Evolutionary conservation across 1,140 invertebrate species (phyloP).

Genomic region (Ptiloglossa arizonensis): DNA sequence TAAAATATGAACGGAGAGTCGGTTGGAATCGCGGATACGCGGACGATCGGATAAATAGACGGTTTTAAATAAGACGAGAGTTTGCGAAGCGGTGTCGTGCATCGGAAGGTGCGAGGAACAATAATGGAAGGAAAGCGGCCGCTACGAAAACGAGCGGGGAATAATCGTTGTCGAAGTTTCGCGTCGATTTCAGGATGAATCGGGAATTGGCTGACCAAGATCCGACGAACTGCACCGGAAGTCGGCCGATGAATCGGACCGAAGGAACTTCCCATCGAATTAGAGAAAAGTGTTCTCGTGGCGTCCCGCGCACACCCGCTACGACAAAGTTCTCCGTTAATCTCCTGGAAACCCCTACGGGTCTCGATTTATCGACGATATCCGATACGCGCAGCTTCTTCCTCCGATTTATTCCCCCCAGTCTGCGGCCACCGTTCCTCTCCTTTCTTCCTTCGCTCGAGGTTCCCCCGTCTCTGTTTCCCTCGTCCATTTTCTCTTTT

Average conservation of each 20-base stretch:
- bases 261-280: conserved; percentile 73
- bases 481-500: background rate
- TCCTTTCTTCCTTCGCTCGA: background rate
- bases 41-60: background rate
- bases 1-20: no score
- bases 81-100: background rate
- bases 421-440: background rate
- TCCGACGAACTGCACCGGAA: conserved; percentile 52
- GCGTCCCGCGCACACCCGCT: conserved; percentile 48
- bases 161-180: conserved; percentile 60
- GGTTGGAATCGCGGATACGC: background rate
- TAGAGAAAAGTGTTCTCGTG: conserved; percentile 74
- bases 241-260: conserved; percentile 58
- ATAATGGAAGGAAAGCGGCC: background rate
- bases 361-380: conserved; percentile 66
- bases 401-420: conserved; percentile 59
- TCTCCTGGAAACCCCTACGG: conserved; percentile 68
- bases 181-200: conserved; percentile 48
- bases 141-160: conserved; percentile 26
- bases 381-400: conserved; percentile 63
- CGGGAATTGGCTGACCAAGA: conserved; percentile 64
- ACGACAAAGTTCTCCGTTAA: conserved; percentile 73
- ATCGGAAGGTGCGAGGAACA: background rate
- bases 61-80: background rate
- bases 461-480: background rate